These are phyloP conservation scores for Ditula angustiorana DNA, from an alignment of 2,888 invertebrate genomes.

Conservation along the genomic window DNA sequence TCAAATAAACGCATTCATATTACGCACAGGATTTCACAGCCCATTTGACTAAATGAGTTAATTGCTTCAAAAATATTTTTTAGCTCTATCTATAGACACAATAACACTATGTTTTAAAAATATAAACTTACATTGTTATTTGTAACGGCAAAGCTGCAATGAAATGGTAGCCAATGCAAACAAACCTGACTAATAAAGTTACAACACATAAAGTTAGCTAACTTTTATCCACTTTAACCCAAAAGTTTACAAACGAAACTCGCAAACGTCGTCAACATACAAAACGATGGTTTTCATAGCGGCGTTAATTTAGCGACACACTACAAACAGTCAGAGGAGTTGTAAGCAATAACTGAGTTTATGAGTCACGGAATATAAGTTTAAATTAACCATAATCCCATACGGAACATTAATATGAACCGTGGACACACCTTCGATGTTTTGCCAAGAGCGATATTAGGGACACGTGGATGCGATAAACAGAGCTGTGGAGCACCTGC, in stretches of 20 bases:
- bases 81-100: too few species aligned
- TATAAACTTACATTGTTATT: background rate
- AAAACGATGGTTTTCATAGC: slow-evolving; percentile 25
- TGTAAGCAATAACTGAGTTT: slow-evolving; percentile 36
- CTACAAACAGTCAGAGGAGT: slow-evolving; percentile 27
- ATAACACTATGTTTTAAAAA: background rate
- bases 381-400: slow-evolving; percentile 13
- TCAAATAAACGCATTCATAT: slow-evolving; percentile 3
- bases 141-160: background rate
- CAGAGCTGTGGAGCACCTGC: slow-evolving; percentile 1
- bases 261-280: slow-evolving; percentile 10
- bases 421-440: slow-evolving; percentile 25
- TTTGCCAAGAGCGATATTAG: slow-evolving; percentile 21
- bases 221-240: background rate
- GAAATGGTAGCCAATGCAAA: background rate
- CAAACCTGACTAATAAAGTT: background rate
- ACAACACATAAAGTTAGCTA: background rate
- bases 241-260: slow-evolving; percentile 24
- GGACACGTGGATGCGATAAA: slow-evolving; percentile 26
- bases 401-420: slow-evolving; percentile 17
- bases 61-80: background rate
- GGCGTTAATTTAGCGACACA: slow-evolving; percentile 31
- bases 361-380: slow-evolving; percentile 22
- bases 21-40: background rate
- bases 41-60: background rate